Base-by-base conservation (phyloP, 2,888 invertebrate species). In the Eudemis profundana region DNA sequence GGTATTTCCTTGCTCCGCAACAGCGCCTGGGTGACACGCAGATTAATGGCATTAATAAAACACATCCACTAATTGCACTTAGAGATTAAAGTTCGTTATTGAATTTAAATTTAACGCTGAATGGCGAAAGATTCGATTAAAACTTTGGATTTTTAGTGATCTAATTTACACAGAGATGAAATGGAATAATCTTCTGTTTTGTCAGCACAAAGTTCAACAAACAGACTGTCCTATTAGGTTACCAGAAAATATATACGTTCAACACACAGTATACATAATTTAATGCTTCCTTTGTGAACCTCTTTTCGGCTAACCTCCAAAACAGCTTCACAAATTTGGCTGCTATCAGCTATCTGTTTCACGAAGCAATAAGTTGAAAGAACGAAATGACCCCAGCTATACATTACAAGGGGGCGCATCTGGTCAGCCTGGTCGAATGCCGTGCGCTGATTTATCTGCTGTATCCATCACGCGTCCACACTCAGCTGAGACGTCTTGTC, bases 371-470 rank as follows among this genome's bases (percentile, higher is more conserved):
- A 77, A 75, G 72, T 77, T 75, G 71, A 77, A 79, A 77, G 75
- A 77, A 75, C 74, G 72, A 74, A 78, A 77, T 82, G 80, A 83
- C 81, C 78, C 78, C 74, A 72, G 75, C 75, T 78, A 84, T 83
- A 83, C 79, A 81, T 83, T 82, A 83, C 69, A 66, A 69, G 70
- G 68, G 57, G 82, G 76, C 86, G 71, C 80, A 77, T 77, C 79
- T 78, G 78, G 77, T 75, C 78, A 78, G 69, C 72, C 72, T 60
- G 61, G 67, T 49, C 81, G 81, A 86, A 83, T 81, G 80, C 80
- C 79, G 83, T 79, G 83, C 82, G 76, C 84, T 87, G 91, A 92
- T 91, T 91, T 90, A 92, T 90, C 83, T 83, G 75, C 78, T 73
- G 82, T 78, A 90, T 92, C 87, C 86, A 89, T 92, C 91, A 90